phyloP scores from a whole-genome alignment of 2,113 vertebrate genomes.

The Solea senegalensis region DNA sequence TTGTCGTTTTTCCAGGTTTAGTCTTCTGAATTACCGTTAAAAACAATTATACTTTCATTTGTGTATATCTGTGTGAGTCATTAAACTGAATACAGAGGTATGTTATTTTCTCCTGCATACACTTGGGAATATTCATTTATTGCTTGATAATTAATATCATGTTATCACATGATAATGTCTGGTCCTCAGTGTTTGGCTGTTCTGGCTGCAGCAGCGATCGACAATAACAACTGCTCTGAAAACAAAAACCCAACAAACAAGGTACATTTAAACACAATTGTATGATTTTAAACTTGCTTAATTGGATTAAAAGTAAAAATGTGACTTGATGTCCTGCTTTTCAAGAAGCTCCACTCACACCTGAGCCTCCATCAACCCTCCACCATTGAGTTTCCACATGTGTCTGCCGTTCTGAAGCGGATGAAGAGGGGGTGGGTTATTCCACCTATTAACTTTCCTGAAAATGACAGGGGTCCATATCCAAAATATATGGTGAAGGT shows the following conservation, averaged over 20 bases:
- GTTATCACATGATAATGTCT: not conserved
- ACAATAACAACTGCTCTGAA: conserved; percentile 3
- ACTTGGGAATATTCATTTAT: not conserved
- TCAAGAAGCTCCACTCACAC: conserved; percentile 16
- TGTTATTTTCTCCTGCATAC: not conserved
- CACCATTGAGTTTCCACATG: conserved; percentile 1
- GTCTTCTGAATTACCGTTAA: too few relatives aligned
- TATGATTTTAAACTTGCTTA: not conserved
- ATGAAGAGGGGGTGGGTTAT: conserved; percentile 72
- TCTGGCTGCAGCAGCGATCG: conserved; percentile 13
- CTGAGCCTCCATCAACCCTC: not conserved
- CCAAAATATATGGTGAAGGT: conserved; percentile 66
- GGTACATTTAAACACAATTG: conserved; percentile 1
- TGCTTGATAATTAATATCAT: not conserved
- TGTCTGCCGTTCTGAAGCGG: conserved; percentile 44
- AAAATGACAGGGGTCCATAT: conserved; percentile 63
- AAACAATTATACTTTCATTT: too few relatives aligned
- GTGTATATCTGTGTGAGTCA: too few relatives aligned
- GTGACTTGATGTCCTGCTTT: not conserved
- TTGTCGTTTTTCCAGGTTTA: too few relatives aligned
- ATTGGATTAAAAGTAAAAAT: not conserved
- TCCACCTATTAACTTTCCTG: conserved; percentile 57
- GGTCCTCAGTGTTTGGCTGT: conserved; percentile 20
- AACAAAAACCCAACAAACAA: not conserved
- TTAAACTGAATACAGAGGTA: too few relatives aligned